Base-by-base conservation (phyloP, 2,888 invertebrate species). In the Ecdyonurus torrentis region DNA sequence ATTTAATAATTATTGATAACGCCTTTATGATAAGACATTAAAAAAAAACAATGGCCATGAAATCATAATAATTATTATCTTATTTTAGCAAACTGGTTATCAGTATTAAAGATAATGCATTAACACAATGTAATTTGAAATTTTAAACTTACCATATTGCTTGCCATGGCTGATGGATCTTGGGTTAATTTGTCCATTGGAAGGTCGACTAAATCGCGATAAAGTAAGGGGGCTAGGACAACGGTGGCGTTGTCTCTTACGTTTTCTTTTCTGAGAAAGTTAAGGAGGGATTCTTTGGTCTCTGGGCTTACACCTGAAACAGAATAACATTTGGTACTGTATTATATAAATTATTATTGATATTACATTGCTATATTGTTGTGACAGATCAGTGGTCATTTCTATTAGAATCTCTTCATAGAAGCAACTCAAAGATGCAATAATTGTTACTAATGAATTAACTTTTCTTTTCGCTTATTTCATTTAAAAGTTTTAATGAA, bases 171-270 rank as follows among this genome's bases (percentile, higher is more conserved):
- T 63, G 72, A 65, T 55, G 72, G 70, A 25, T 75, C 74, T 64
- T 74, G 73, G 58, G 71, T 69, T 64, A 73, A 69, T 68, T 76
- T 77, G 65, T 76, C 75, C 68, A 77, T 72, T 64, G 74, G 72
- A 64, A 77, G 70, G 68, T 80, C 79, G 60, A 69, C 64, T 59
- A 68, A 69, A 59, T 87, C 87, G 25, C 88, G 84, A 75, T 94
- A 94, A 67, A 95, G 79, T 67, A 92, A 79, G 68, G 94, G 94
- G 69, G 91, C 88, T 70, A 96, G 79, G 69, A 95, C 87, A 71
- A 93, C 87, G 52, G 95, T 94, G 64, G 91, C 91, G 70, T 87
- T 82, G 72, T 91, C 89, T 67, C 86, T 84, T 25, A 94, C 91
- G 76, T 93, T 94, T 75, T 94, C 94, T 71, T 86, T 83, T 70